Conservation (phyloP, 2,888 invertebrate species). For the Chymomyza caudatula region DNA sequence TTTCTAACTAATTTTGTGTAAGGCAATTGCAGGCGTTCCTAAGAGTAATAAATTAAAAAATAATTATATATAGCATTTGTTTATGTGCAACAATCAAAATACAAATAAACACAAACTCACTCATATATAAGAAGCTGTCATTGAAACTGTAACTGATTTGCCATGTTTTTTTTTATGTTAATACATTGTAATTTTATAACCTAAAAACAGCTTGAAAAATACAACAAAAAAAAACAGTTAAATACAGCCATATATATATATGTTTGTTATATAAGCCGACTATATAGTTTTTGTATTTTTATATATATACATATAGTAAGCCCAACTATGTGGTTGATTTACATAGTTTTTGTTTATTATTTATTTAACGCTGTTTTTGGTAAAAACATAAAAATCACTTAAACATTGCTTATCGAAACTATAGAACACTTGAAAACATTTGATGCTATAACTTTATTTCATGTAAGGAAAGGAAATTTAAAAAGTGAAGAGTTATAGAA, state of each 20-base stretch:
- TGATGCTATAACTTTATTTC: too few relatives aligned
- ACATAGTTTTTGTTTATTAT: not conserved
- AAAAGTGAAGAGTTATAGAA: too few relatives aligned
- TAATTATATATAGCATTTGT: not conserved
- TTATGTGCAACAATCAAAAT: not conserved
- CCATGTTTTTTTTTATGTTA: conserved; percentile 34
- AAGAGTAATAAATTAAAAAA: conserved; percentile 2
- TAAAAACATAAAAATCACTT: not conserved
- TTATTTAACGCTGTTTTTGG: not conserved
- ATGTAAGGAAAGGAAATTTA: too few relatives aligned
- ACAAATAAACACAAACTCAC: not conserved
- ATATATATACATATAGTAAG: conserved; percentile 16
- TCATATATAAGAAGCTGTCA: not conserved
- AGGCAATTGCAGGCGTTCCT: conserved; percentile 43
- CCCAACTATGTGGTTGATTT: not conserved
- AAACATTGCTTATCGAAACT: not conserved
- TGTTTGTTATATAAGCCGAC: not conserved
- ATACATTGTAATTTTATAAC: conserved; percentile 14
- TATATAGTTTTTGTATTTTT: not conserved
- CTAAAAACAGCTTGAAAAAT: not conserved
- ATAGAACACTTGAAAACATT: too few relatives aligned
- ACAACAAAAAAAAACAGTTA: conserved; percentile 7
- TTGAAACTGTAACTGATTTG: conserved; percentile 35
- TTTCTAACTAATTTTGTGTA: conserved; percentile 2
- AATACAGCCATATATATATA: not conserved